A percentile compares a stretch with the other conserved stretches of the same genome.
These are phyloP conservation scores for Megaleporinus macrocephalus DNA, from an alignment of 2,113 vertebrate genomes.

Conservation along the genomic window DNA sequence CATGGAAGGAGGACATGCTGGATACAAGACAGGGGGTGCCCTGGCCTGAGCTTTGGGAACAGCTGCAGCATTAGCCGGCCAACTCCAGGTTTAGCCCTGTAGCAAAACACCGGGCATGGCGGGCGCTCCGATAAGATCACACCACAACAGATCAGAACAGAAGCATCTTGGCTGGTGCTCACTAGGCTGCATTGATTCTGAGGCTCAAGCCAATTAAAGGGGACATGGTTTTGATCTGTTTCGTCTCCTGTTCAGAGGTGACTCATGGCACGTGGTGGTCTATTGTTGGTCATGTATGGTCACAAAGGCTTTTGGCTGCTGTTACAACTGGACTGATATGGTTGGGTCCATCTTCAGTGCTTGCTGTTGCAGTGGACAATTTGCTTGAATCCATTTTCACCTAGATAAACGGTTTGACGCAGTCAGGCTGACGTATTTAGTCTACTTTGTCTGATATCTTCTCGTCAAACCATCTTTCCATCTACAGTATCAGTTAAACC, in stretches of 20 bases:
- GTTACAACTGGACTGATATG: background rate
- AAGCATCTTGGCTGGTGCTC: slow-evolving; percentile 61
- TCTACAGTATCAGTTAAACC: too few species aligned
- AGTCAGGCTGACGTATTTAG: too few species aligned
- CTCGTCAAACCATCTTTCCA: too few species aligned
- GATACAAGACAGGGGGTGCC: background rate
- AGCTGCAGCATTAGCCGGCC: slow-evolving; percentile 70
- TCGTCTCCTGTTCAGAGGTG: slow-evolving; percentile 58
- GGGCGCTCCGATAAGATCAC: slow-evolving; percentile 57
- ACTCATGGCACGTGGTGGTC: slow-evolving; percentile 36
- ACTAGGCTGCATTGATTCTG: slow-evolving; percentile 31
- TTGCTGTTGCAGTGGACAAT: background rate
- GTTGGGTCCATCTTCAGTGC: background rate
- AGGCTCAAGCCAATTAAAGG: slow-evolving; percentile 68
- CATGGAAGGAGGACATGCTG: background rate
- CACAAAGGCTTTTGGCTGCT: background rate
- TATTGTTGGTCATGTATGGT: background rate
- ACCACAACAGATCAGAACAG: slow-evolving; percentile 59
- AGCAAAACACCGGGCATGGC: slow-evolving; percentile 44
- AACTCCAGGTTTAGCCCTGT: slow-evolving; percentile 66
- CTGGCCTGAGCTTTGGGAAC: slow-evolving; percentile 53
- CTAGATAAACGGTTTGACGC: background rate
- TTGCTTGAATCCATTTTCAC: background rate
- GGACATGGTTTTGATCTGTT: slow-evolving; percentile 62
- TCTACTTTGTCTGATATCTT: too few species aligned